Conservation (phyloP, 1,140 invertebrate species). For the Mylabris phalerata region DNA sequence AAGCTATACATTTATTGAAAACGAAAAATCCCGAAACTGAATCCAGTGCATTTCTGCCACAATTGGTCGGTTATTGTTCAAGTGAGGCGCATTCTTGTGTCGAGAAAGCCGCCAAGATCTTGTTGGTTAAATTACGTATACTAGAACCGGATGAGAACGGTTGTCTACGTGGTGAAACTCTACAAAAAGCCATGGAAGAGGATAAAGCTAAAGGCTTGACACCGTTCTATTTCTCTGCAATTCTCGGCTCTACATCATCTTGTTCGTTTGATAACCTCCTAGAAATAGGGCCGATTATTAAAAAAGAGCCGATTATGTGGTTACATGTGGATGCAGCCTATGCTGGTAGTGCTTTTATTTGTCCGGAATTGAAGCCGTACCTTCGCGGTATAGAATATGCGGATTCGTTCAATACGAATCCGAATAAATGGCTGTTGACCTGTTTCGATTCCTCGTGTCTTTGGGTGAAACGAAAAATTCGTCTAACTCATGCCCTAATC, state of each 20-base stretch:
- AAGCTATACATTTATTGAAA: constrained; percentile 73
- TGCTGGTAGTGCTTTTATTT: constrained; percentile 77
- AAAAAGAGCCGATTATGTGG: constrained; percentile 58
- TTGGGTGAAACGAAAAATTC: constrained; percentile 83
- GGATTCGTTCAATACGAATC: constrained; percentile 87
- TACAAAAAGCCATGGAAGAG: constrained; percentile 65
- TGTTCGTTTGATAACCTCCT: constrained; percentile 76
- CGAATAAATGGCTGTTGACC: constrained; percentile 86
- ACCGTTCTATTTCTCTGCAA: constrained; percentile 80
- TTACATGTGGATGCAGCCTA: constrained; percentile 76
- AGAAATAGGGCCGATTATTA: constrained; percentile 75
- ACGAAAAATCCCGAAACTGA: constrained; percentile 62
- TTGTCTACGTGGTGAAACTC: constrained; percentile 64
- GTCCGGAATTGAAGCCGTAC: constrained; percentile 70
- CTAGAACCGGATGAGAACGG: constrained; percentile 81
- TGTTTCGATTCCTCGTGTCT: constrained; percentile 88
- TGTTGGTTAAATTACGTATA: constrained; percentile 79
- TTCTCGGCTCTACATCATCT: constrained; percentile 73
- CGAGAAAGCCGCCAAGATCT: constrained; percentile 92
- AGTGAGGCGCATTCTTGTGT: constrained; percentile 95
- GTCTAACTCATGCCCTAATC: constrained; percentile 86
- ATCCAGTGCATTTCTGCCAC: constrained; percentile 78
- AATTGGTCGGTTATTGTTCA: constrained; percentile 91
- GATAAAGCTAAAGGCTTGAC: constrained; percentile 72
- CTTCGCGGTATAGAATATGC: constrained; percentile 76